Conservation (phyloP, 2,113 vertebrate species). For the Chaenocephalus aceratus region DNA sequence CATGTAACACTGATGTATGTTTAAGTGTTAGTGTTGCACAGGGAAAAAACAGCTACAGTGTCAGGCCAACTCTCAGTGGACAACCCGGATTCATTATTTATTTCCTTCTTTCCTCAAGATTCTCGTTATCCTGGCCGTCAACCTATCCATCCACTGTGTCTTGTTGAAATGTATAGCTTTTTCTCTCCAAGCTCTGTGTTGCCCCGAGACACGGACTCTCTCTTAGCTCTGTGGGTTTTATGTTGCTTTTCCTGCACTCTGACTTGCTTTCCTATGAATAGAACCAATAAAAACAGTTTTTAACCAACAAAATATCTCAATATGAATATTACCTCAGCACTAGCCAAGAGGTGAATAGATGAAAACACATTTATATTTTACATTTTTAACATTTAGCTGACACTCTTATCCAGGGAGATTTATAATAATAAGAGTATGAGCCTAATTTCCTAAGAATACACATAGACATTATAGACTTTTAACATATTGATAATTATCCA, state of each 20-base stretch:
- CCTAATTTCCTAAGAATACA: too few species aligned
- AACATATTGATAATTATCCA: too few species aligned
- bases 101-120: background rate
- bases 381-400: slow-evolving; percentile 11
- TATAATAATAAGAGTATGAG: background rate
- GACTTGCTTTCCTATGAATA: background rate
- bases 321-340: background rate
- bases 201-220: background rate
- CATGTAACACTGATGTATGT: background rate
- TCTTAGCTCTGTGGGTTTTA: background rate
- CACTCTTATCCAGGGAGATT: slow-evolving; percentile 13
- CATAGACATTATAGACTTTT: too few species aligned
- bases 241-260: slow-evolving; percentile 1
- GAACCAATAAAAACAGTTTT: background rate
- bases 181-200: background rate
- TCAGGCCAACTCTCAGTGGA: background rate
- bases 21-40: background rate
- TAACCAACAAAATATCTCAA: background rate
- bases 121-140: background rate
- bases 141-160: background rate
- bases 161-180: too few species aligned
- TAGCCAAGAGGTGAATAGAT: slow-evolving; percentile 4
- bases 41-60: background rate
- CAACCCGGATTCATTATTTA: background rate
- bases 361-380: slow-evolving; percentile 27